Evolutionary conservation across 2,888 invertebrate species (phyloP).

Genomic region (Dorcus hopei): DNA sequence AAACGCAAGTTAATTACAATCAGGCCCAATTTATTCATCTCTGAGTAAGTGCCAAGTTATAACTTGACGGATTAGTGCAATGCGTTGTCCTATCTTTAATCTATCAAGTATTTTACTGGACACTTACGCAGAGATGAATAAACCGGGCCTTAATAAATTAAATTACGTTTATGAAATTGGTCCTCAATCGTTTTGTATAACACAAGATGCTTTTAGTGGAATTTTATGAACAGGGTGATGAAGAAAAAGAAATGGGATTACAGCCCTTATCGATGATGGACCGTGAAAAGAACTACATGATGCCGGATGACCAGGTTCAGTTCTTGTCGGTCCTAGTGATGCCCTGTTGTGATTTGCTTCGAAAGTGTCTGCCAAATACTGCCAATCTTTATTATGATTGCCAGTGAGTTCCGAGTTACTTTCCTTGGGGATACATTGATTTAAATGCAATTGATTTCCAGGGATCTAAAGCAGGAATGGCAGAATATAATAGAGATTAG

Average conservation of each 20-base stretch:
- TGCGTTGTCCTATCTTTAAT: too few species aligned
- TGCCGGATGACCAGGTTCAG: slow-evolving; percentile 63
- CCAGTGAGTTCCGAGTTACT: slow-evolving; percentile 45
- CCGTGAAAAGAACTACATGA: slow-evolving; percentile 54
- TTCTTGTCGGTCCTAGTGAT: slow-evolving; percentile 60
- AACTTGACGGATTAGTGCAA: too few species aligned
- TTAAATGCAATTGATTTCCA: slow-evolving; percentile 25
- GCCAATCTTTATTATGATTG: slow-evolving; percentile 52
- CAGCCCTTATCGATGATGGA: slow-evolving; percentile 64
- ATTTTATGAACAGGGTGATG: slow-evolving; percentile 56
- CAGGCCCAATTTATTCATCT: too few species aligned
- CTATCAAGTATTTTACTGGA: too few species aligned
- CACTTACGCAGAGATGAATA: too few species aligned
- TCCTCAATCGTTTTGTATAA: too few species aligned
- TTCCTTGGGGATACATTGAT: background rate
- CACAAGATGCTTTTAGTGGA: slow-evolving; percentile 32
- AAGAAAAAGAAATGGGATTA: slow-evolving; percentile 58
- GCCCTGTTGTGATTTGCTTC: slow-evolving; percentile 57
- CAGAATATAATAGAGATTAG: slow-evolving; percentile 57
- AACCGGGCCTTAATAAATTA: too few species aligned
- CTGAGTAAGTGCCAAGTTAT: too few species aligned
- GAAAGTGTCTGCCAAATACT: slow-evolving; percentile 55
- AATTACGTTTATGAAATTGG: too few species aligned
- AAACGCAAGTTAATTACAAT: too few species aligned
- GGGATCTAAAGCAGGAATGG: slow-evolving; percentile 57